Evolutionary conservation across 2,797 vertebrate genomes (phyloP).

Genomic region (Pristis pectinata): DNA sequence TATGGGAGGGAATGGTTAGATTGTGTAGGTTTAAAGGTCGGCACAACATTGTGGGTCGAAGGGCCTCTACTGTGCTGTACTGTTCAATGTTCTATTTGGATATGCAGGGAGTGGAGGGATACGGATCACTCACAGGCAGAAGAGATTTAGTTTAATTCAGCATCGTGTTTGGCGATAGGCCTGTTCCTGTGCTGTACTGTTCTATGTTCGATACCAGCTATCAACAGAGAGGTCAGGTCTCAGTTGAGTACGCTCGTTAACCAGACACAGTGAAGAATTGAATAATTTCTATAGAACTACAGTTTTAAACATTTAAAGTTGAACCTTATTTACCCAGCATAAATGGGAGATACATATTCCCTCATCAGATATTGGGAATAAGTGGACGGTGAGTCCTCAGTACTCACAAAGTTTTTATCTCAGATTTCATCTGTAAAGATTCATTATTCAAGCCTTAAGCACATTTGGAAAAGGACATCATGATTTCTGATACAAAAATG

Average conservation of each 20-base stretch:
- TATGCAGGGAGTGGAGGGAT: no score
- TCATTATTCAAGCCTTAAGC: neutral
- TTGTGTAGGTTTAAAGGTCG: no score
- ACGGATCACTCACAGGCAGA: no score
- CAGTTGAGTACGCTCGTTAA: neutral
- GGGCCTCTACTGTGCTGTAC: no score
- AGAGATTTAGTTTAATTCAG: no score
- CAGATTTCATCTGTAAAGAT: neutral
- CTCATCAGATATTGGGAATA: neutral
- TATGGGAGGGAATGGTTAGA: no score
- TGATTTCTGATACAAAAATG: neutral
- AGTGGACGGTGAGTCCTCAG: neutral
- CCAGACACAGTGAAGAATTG: neutral
- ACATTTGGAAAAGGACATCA: neutral
- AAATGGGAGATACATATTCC: neutral
- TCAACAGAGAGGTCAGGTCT: neutral
- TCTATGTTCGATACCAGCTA: no score
- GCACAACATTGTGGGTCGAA: no score
- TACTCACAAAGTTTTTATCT: neutral
- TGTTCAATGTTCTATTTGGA: no score
- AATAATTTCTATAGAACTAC: neutral
- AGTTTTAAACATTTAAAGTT: neutral
- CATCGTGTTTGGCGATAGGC: no score
- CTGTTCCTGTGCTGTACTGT: no score
- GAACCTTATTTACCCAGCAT: neutral